Base-by-base conservation (phyloP, 1,140 invertebrate species). In the Drosophila arawakana region DNA sequence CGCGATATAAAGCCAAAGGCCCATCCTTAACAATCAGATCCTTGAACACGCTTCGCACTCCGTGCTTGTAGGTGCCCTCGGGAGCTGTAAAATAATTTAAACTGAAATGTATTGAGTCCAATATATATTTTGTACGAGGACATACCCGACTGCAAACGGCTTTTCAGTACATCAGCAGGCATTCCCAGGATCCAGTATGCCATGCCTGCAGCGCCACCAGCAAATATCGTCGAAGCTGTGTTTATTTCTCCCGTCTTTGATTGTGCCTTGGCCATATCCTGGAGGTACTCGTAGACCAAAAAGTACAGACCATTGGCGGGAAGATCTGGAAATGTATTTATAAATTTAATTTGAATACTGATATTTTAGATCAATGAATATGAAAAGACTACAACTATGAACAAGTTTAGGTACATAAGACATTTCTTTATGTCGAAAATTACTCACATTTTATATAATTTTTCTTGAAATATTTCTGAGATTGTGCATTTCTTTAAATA, bases 161-260 rank as follows among this genome's bases (percentile, higher is more conserved):
- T 99, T 93, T 99, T 99, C 11, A 99, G 93, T 13, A 99, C 98
- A 95, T 99, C 99, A 43, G 98, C 96, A n/a, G 98, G 98, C 95
- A 99, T 98, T 76, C 97, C 98, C 25, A 99, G 95, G 4, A 96
- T 90, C 99, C 99, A 99, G 93, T 99, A 99, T 75, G 96, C 95
- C 90, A 99, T 98, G 61, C 99, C 99, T 70, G 99, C 98, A 92
- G 95, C 96, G 57, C 99, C 99, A 76, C 99, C 99, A 81, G 98
- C 98, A 80, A 98, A 94, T 73, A 99, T 94, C 0, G 98, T 99
- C 78, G 96, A 96, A 10, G 97, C 81, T 62, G 94, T 93, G 43
- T 78, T 90, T 15, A 94, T 81, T 37, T 93, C 82, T 35, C 91
- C 90, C 18, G 71, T 66, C 13, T 92, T 90, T 54, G 91, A 89